Percentiles rank a stretch among this genome's conserved stretches.
phyloP scores from a whole-genome alignment of 1,140 invertebrate species.

The Caenorhabditis tropicalis region DNA sequence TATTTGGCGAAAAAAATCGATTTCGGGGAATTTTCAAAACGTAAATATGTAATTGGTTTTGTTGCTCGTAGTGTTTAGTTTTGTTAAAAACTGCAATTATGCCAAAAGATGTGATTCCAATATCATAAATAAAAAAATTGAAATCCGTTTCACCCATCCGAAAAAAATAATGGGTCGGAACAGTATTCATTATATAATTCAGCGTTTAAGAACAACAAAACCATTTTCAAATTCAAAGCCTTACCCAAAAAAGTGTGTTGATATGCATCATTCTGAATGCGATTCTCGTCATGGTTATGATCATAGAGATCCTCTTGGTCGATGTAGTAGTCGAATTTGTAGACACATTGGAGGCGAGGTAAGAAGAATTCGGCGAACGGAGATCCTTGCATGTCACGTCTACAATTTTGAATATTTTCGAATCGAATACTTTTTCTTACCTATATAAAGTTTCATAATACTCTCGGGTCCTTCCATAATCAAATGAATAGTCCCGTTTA shows the following conservation, averaged over 20 bases:
- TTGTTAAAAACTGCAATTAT: too few relatives aligned
- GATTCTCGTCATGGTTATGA: conserved; percentile 71
- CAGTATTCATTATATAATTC: too few relatives aligned
- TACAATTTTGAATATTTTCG: conserved; percentile 36
- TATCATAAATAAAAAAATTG: too few relatives aligned
- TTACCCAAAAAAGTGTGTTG: conserved; percentile 71
- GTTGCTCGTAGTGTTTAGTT: too few relatives aligned
- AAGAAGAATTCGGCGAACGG: conserved; percentile 70
- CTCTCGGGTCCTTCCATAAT: conserved; percentile 67
- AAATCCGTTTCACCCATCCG: too few relatives aligned
- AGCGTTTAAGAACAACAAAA: too few relatives aligned
- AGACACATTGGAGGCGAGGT: conserved; percentile 67
- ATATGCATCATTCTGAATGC: conserved; percentile 70
- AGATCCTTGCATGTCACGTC: conserved; percentile 65
- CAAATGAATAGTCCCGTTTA: conserved; percentile 70
- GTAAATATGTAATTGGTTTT: too few relatives aligned
- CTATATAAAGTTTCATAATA: conserved; percentile 71
- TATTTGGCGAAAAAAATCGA: too few relatives aligned
- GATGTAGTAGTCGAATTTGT: conserved; percentile 72
- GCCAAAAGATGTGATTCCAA: too few relatives aligned
- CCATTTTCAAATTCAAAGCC: not conserved
- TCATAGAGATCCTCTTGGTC: conserved; percentile 72
- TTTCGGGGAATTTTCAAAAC: too few relatives aligned
- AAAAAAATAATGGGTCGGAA: too few relatives aligned
- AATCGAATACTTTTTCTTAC: conserved; percentile 44